Evolutionary conservation across 2,113 vertebrate species (phyloP).

Genomic region (Hiodon tergisus): DNA sequence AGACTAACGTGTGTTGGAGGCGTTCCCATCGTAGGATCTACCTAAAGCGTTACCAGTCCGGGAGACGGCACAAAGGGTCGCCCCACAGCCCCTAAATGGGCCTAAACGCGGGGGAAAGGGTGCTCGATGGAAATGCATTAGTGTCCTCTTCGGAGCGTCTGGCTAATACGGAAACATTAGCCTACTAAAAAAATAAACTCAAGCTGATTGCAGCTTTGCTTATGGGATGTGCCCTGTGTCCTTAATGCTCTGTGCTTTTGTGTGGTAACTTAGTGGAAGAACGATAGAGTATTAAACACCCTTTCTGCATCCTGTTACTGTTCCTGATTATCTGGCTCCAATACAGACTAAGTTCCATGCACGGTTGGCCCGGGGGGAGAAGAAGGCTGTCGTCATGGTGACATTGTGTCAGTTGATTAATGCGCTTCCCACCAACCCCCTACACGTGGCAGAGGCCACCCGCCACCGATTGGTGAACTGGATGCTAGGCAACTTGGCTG

Average conservation of each 20-base stretch:
- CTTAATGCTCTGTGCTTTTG: neutral
- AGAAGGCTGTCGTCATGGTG: conserved; percentile 6
- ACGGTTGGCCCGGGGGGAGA: conserved; percentile 9
- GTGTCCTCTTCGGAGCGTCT: conserved; percentile 8
- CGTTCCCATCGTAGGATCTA: too few species aligned
- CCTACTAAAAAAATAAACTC: neutral
- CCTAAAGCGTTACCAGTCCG: too few species aligned
- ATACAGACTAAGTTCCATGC: neutral
- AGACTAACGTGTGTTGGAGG: too few species aligned
- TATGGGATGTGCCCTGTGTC: neutral
- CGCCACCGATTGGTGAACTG: conserved; percentile 21
- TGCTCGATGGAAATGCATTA: conserved; percentile 36
- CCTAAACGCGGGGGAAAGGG: conserved; percentile 41
- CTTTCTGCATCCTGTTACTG: neutral
- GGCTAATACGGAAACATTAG: neutral
- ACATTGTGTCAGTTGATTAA: conserved; percentile 23
- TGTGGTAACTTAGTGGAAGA: neutral
- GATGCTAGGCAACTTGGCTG: neutral
- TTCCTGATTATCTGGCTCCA: neutral
- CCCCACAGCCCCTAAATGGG: conserved; percentile 31
- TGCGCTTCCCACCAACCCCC: neutral
- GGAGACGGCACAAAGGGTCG: too few species aligned
- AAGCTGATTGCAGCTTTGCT: neutral
- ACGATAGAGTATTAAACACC: neutral
- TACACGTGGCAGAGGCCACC: neutral